Evolutionary conservation across 2,113 vertebrate genomes (phyloP).

Genomic region (Triplophysa dalaica): DNA sequence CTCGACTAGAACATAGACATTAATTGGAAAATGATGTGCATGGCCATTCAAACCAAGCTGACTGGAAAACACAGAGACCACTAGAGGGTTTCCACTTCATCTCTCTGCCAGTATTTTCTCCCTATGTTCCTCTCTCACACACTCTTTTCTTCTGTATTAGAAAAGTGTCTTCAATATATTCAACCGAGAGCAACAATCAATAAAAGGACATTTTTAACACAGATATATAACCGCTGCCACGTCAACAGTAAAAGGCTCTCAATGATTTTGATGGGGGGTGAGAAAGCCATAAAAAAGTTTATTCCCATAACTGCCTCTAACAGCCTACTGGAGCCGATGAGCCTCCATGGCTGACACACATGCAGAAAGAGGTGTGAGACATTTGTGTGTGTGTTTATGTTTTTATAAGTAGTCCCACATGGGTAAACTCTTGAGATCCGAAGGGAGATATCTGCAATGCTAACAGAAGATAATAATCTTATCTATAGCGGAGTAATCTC

Average conservation of each 20-base stretch:
- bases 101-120: constrained; percentile 35
- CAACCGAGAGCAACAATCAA: constrained; percentile 71
- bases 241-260: constrained; percentile 65
- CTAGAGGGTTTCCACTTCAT: constrained; percentile 26
- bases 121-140: constrained; percentile 51
- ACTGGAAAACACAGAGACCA: not conserved
- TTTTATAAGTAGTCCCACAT: not conserved
- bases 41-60: no score
- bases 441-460: not conserved
- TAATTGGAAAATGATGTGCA: not conserved
- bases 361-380: constrained; percentile 1
- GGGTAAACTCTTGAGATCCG: no score
- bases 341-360: constrained; percentile 42
- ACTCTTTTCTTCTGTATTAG: constrained; percentile 53
- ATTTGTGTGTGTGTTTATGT: not conserved
- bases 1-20: not conserved
- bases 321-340: constrained; percentile 49
- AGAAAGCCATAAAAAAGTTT: constrained; percentile 29
- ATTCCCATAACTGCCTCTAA: constrained; percentile 44
- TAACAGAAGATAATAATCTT: not conserved
- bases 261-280: constrained; percentile 29
- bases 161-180: constrained; percentile 70
- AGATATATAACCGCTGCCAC: constrained; percentile 71
- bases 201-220: constrained; percentile 73
- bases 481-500: not conserved